Evolutionary conservation across 2,888 invertebrate species (phyloP), one percentile per base, ranked within the genome.

Genomic region (Harpalus rubripes): DNA sequence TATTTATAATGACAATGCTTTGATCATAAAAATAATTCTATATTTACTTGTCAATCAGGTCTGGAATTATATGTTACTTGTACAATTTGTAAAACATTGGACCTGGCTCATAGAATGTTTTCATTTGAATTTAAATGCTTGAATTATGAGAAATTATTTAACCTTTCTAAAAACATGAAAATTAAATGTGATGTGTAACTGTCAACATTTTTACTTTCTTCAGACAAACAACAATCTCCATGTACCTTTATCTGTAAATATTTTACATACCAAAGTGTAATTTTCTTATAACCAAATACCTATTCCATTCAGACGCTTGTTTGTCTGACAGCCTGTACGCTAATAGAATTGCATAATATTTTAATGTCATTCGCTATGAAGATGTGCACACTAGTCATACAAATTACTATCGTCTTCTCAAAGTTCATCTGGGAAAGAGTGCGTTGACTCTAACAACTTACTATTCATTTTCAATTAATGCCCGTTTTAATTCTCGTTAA

Each of bases 331-430:
- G 68, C 15, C 68, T 12, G 32, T 68, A 68, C 68, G 39, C 68
- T 26, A 32, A 15, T 39, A 26, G 68, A 68, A 68, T 68, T 68
- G 39, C 68, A 68, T 68, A 32, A 68, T 68, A 15, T 68, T 39
- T 68, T 68, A 68, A 68, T 68, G 68, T 68, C 68, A 68, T 68
- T 68, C 63, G 12, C 15, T 39, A 68, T 39, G 68, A 68, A 68
- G 68, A 68, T 26, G 68, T 39, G 32, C 32, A 39, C 68, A 59
- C 59, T 7, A 59, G 1, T 15, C 59, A 68, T 68, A 68, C 68
- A 68, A 68, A 68, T 68, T 68, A 39, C 68, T 63, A 63, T 32
- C 65, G 26, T 26, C 39, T 68, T 68, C 39, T 32, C 12, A 68
- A 68, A 68, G 68, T 63, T 63, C 63, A 63, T 63, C 63, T 63